Evolutionary conservation across 2,797 vertebrate species (phyloP).

Genomic region (Pseudocheirus occidentalis): DNA sequence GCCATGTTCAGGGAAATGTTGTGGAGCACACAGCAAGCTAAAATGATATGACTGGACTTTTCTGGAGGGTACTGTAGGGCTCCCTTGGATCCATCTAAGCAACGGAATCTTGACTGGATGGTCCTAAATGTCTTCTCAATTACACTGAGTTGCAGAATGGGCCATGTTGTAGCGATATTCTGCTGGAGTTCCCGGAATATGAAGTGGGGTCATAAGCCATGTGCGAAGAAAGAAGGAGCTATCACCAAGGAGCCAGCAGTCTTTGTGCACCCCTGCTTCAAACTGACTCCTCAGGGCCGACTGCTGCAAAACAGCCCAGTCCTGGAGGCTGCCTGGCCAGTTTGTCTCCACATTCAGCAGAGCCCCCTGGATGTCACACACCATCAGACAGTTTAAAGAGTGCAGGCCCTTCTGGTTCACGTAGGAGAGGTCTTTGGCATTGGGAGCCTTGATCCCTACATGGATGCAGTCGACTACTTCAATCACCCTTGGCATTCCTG

Average conservation of each 20-base stretch:
- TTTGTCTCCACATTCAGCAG: constrained; percentile 93
- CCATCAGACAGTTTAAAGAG: constrained; percentile 95
- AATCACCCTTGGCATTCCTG: constrained; percentile 93
- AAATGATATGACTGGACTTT: constrained; percentile 94
- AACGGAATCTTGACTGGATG: constrained; percentile 93
- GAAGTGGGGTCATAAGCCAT: constrained; percentile 95
- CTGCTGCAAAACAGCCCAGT: constrained; percentile 88
- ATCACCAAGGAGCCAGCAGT: constrained; percentile 95
- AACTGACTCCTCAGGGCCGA: constrained; percentile 89
- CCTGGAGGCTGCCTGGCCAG: constrained; percentile 92
- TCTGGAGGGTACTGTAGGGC: constrained; percentile 96
- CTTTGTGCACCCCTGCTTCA: constrained; percentile 86
- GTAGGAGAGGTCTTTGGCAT: constrained; percentile 94
- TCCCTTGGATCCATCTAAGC: constrained; percentile 94
- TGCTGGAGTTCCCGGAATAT: constrained; percentile 88
- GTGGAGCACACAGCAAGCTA: constrained; percentile 97
- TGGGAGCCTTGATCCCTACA: constrained; percentile 96
- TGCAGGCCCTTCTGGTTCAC: constrained; percentile 96
- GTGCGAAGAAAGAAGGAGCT: constrained; percentile 89
- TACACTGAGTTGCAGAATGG: constrained; percentile 91
- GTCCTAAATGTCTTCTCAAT: constrained; percentile 93
- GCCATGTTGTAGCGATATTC: constrained; percentile 94
- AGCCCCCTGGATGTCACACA: constrained; percentile 91
- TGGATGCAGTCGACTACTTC: constrained; percentile 95
- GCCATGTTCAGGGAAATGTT: constrained; percentile 94